phyloP scores from a whole-genome alignment of 2,888 invertebrate genomes.

The Phasia obesa region DNA sequence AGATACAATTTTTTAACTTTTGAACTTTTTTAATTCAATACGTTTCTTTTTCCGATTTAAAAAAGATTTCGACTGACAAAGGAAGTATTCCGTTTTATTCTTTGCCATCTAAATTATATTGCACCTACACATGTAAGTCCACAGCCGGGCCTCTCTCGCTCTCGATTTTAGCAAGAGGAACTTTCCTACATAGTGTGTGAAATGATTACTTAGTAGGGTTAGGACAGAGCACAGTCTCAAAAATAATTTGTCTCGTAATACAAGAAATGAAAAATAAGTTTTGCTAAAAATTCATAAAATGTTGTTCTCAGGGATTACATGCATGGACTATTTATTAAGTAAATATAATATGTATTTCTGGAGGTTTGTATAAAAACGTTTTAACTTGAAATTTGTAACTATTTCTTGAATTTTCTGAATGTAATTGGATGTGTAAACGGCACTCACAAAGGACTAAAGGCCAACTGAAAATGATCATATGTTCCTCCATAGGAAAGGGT shows the following conservation, averaged over 20 bases:
- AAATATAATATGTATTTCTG: slow-evolving; percentile 7
- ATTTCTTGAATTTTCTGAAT: not conserved
- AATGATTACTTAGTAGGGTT: not conserved
- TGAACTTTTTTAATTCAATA: too few species aligned
- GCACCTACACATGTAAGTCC: too few species aligned
- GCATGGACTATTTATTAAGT: not conserved
- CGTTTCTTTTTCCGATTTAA: too few species aligned
- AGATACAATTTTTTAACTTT: too few species aligned
- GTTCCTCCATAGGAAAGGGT: not conserved
- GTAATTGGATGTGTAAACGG: not conserved
- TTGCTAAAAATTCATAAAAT: not conserved
- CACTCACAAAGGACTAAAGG: slow-evolving; percentile 1
- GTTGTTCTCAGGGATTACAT: not conserved
- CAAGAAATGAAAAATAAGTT: not conserved
- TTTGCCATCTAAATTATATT: not conserved
- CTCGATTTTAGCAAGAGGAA: not conserved
- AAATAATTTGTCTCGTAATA: not conserved
- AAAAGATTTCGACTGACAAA: too few species aligned
- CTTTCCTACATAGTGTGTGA: not conserved
- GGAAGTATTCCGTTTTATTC: too few species aligned
- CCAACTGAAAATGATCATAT: slow-evolving; percentile 4
- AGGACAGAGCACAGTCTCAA: slow-evolving; percentile 3
- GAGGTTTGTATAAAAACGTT: not conserved
- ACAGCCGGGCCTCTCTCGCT: not conserved
- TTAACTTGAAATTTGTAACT: not conserved